These are phyloP conservation scores for Thomomys bottae DNA, from an alignment of 2,113 vertebrate genomes.

Conservation along the genomic window DNA sequence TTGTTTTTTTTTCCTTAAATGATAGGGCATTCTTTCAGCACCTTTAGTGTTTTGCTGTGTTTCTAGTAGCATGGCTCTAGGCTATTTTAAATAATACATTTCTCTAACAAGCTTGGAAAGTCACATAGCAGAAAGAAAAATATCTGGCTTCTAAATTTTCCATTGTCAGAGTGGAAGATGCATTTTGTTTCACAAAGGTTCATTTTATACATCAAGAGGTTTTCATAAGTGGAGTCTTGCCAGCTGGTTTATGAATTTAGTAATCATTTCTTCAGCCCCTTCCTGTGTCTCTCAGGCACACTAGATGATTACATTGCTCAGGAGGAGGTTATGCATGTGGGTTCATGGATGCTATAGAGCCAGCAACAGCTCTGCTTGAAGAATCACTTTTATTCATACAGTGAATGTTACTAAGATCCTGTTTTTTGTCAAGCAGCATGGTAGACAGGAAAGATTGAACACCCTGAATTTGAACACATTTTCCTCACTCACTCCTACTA, in stretches of 20 bases:
- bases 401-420: not conserved
- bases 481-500: not conserved
- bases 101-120: conserved; percentile 65
- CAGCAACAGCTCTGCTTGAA: not conserved
- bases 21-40: conserved; percentile 49
- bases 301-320: not conserved
- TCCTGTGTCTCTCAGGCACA: not conserved
- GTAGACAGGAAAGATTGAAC: not conserved
- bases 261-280: conserved; percentile 21
- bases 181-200: conserved; percentile 71
- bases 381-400: not conserved
- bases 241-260: conserved; percentile 33
- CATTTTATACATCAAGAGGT: conserved; percentile 47
- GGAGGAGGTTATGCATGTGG: not conserved
- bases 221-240: conserved; percentile 39
- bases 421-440: not conserved
- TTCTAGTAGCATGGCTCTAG: conserved; percentile 64
- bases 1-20: not conserved
- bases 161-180: conserved; percentile 58
- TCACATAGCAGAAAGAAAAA: conserved; percentile 41
- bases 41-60: conserved; percentile 43
- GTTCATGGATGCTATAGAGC: not conserved
- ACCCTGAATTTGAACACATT: not conserved
- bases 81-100: conserved; percentile 76
- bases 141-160: conserved; percentile 65